Evolutionary conservation across 2,888 invertebrate genomes (phyloP).

Genomic region (Clostera curtula): DNA sequence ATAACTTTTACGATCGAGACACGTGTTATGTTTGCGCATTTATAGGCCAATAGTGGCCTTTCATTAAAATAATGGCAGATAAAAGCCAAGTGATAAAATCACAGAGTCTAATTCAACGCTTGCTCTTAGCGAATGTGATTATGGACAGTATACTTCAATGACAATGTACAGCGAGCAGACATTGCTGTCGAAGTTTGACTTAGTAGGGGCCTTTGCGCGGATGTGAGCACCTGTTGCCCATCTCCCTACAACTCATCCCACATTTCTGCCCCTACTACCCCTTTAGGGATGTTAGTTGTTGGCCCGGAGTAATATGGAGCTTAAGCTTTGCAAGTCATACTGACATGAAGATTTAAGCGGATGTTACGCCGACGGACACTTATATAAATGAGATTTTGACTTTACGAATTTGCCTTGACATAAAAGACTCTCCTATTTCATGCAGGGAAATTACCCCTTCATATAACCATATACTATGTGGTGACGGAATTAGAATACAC

Average conservation of each 20-base stretch:
- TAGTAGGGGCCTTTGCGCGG: conserved; percentile 29
- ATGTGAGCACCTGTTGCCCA: conserved; percentile 43
- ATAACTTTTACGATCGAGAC: conserved; percentile 9
- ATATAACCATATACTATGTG: no score
- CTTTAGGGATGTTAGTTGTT: conserved; percentile 17
- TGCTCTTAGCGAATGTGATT: conserved; percentile 6
- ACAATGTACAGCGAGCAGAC: conserved; percentile 14
- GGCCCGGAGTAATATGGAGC: conserved; percentile 33
- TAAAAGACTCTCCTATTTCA: no score
- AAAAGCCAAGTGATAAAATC: conserved; percentile 1
- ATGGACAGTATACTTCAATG: conserved; percentile 3
- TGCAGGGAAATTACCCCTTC: no score
- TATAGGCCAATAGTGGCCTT: conserved; percentile 20
- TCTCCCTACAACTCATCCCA: conserved; percentile 9
- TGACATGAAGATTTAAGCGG: no score
- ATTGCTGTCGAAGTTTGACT: conserved; percentile 19
- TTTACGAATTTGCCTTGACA: no score
- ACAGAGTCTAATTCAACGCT: conserved; percentile 11
- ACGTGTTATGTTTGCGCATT: conserved; percentile 23
- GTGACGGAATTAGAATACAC: no score
- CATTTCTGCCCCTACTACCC: conserved; percentile 3
- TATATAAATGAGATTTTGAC: no score
- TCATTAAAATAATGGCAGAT: conserved; percentile 19
- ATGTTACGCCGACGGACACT: no score
- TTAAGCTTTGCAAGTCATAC: conserved; percentile 35